These are phyloP conservation scores for Drosophila paulistorum DNA, from an alignment of 1,140 invertebrate genomes.

Conservation along the genomic window DNA sequence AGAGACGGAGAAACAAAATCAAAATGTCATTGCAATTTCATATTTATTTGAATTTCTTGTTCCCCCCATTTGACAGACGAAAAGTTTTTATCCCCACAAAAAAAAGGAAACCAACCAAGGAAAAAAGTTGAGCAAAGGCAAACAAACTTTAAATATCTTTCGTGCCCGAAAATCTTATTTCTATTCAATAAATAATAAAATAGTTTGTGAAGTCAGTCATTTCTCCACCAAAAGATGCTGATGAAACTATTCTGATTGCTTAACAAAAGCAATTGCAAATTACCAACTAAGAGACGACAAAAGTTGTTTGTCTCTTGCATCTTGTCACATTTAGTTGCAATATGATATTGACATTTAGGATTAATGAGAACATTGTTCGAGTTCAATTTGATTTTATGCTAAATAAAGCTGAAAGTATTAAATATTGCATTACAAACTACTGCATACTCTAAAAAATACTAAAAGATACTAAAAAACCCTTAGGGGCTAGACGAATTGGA, in stretches of 20 bases:
- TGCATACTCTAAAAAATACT: no score
- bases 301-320: background rate
- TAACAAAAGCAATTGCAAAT: background rate
- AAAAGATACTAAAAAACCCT: no score
- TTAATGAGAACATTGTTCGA: slow-evolving; percentile 2
- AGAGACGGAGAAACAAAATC: slow-evolving; percentile 23
- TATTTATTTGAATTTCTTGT: slow-evolving; percentile 40
- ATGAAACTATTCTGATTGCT: slow-evolving; percentile 19
- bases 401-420: no score
- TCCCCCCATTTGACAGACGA: background rate
- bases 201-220: slow-evolving; percentile 8
- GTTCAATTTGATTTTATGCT: no score
- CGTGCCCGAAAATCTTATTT: slow-evolving; percentile 36
- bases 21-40: slow-evolving; percentile 50
- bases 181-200: slow-evolving; percentile 56
- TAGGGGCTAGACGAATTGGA: no score
- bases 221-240: background rate
- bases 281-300: background rate
- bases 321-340: background rate
- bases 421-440: no score
- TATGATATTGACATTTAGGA: background rate
- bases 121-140: background rate
- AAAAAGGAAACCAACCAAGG: background rate
- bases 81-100: slow-evolving; percentile 27
- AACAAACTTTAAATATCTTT: slow-evolving; percentile 39